Base-by-base conservation (phyloP, 2,797 vertebrate genomes). In the Bradypus variegatus region DNA sequence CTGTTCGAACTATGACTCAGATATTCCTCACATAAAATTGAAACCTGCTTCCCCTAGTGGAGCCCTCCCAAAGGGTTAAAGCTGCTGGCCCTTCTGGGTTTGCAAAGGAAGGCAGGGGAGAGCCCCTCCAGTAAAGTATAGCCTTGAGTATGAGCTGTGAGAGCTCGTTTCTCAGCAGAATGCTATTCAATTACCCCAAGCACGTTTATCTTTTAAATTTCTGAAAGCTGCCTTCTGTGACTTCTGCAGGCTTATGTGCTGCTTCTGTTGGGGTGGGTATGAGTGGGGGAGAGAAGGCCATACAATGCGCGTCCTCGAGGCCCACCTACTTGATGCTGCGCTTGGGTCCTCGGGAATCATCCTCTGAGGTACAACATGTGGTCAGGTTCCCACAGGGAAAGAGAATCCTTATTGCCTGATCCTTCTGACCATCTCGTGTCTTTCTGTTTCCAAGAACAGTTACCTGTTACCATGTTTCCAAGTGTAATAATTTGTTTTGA, bases 131-230 rank as follows among this genome's bases (percentile, higher is more conserved):
- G 27, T 84, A 87, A 89, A 73, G 86, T 70, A 88, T 36, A 9
- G 86, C 81, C 88, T 65, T 31, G 9, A 75, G 75, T 64, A 83
- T 70, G 62, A 86, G 75, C 69, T 72, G 78, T 48, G 82, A 91
- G 83, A 60, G 86, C 62, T 91, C 48, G 3, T 83, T 90, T 94
- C 69, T 92, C 92, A 92, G 48, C 65, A 80, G 89, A 77, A 76
- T 4, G 5, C 90, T 87, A 73, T 89, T 93, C 91, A 83, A 81
- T 93, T 84, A 88, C 10, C n/a, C 65, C 0, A 0, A 33, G 82
- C 60, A 91, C 0, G 16, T 73, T 93, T 89, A 79, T 86, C 91
- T 86, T 94, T 78, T 88, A 86, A 21, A 70, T 92, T 92, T 89
- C 79, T 6, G 2, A 77, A 67, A 6, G 69, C 89, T 85, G 70